Evolutionary conservation across 2,888 invertebrate species (phyloP).

Genomic region (Meandrusa payeni): DNA sequence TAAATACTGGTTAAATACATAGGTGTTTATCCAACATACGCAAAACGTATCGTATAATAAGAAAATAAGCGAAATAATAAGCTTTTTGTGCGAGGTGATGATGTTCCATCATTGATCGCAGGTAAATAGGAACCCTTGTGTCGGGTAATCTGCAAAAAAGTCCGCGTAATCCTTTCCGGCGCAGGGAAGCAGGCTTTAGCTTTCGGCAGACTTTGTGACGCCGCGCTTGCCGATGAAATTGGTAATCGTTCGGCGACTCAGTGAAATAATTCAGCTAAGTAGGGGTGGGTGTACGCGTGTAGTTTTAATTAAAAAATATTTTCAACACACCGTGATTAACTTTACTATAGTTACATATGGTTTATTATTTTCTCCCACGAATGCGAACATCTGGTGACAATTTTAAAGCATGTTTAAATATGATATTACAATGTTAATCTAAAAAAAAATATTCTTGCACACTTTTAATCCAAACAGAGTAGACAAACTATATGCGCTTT

Average conservation of each 20-base stretch:
- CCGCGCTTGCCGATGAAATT: conserved; percentile 53
- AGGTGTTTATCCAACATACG: conserved; percentile 6
- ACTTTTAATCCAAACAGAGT: too few species aligned
- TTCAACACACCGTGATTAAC: not conserved
- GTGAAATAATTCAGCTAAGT: conserved; percentile 48
- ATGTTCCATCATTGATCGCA: conserved; percentile 30
- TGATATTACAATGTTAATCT: too few species aligned
- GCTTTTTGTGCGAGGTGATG: conserved; percentile 24
- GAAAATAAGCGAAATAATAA: conserved; percentile 17
- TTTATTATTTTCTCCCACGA: too few species aligned
- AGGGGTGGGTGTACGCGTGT: conserved; percentile 48
- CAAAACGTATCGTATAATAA: conserved; percentile 3
- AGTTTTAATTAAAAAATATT: not conserved
- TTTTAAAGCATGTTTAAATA: too few species aligned
- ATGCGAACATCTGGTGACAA: too few species aligned
- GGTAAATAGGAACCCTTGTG: conserved; percentile 52
- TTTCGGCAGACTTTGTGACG: conserved; percentile 76
- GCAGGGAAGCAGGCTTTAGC: conserved; percentile 42
- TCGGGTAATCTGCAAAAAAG: conserved; percentile 67
- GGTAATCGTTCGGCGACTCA: conserved; percentile 56
- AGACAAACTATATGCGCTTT: too few species aligned
- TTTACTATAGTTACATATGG: too few species aligned
- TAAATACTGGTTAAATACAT: not conserved
- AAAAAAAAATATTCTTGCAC: too few species aligned
- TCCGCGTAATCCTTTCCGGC: conserved; percentile 71